Base-by-base conservation (phyloP, 2,113 vertebrate species). In the Mugil cephalus region DNA sequence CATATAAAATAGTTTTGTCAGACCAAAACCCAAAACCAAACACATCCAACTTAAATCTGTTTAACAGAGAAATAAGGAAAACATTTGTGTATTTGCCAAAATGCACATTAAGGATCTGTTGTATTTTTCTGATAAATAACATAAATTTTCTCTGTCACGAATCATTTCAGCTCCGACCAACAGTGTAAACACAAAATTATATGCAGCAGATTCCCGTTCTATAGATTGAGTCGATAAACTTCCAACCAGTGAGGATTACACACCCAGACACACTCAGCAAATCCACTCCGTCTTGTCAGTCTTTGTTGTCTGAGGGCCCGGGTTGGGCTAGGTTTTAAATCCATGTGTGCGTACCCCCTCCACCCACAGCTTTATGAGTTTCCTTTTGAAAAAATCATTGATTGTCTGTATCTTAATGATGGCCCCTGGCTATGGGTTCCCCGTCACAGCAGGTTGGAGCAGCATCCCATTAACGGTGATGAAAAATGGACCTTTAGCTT, bases 291-390 rank as follows among this genome's bases (percentile, higher is more conserved):
- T 51, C 66, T 19, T 35, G 60, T 77, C 51, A 71, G 71, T 73
- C 82, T 86, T 85, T 85, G 80, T 86, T 83, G 77, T 80, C 72
- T 79, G 74, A 74, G 72, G 67, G 63, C 77, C 74, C 24, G n/a
- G n/a, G n/a, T n/a, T n/a, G n/a, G n/a, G 68, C 58, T 71, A 75
- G 68, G 46, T 74, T 58, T 81, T 68, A 84, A 79, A 84, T 67
- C 53, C 67, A 78, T 35, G 42, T 10, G 18, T 58, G 55, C 1
- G 42, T 53, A 17, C 51, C 63, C 38, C 19, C 59, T 5, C 53
- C 13, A 8, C 38, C 56, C 38, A 18, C 35, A 21, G 48, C 69
- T 52, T 76, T 43, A 42, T 64, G 69, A 67, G 46, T 48, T 63
- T 39, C 68, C 79, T 65, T 62, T 52, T 51, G 52, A 78, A 21